These are phyloP conservation scores for Chiroxiphia lanceolata DNA, from an alignment of 2,797 vertebrate species.

Conservation along the genomic window DNA sequence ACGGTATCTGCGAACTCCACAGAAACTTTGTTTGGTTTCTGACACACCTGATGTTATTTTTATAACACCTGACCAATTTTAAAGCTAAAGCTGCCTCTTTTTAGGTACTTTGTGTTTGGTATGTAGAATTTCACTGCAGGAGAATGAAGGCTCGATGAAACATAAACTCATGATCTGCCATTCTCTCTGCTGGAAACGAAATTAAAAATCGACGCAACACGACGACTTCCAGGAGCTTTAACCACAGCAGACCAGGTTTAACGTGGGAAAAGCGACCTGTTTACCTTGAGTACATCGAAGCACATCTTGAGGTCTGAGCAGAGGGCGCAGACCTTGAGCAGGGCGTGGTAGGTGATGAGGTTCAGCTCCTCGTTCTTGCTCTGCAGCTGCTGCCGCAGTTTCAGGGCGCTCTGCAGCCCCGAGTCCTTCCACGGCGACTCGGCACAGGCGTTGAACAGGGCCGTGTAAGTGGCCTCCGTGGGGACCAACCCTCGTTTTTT, in stretches of 20 bases:
- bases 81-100: not conserved
- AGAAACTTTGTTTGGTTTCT: not conserved
- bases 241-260: not conserved
- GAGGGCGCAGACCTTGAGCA: slow-evolving; percentile 87
- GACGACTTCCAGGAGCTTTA: not conserved
- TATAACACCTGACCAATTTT: not conserved
- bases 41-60: not conserved
- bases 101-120: not conserved
- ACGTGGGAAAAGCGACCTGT: accelerated
- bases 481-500: slow-evolving; percentile 88
- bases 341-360: slow-evolving; percentile 86
- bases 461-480: slow-evolving; percentile 88
- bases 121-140: accelerated
- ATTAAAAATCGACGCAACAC: accelerated
- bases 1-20: not conserved
- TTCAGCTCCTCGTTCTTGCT: slow-evolving; percentile 81
- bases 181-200: not conserved
- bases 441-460: slow-evolving; percentile 93
- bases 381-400: slow-evolving; percentile 85
- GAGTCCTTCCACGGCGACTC: slow-evolving; percentile 84
- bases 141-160: not conserved
- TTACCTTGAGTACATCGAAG: slow-evolving; percentile 86
- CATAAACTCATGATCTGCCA: accelerated
- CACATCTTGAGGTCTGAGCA: slow-evolving; percentile 86
- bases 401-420: slow-evolving; percentile 85